A percentile compares a stretch with the other conserved stretches of the same genome.
phyloP scores from a whole-genome alignment of 2,888 invertebrate genomes.

The Dermolepida albohirtum region DNA sequence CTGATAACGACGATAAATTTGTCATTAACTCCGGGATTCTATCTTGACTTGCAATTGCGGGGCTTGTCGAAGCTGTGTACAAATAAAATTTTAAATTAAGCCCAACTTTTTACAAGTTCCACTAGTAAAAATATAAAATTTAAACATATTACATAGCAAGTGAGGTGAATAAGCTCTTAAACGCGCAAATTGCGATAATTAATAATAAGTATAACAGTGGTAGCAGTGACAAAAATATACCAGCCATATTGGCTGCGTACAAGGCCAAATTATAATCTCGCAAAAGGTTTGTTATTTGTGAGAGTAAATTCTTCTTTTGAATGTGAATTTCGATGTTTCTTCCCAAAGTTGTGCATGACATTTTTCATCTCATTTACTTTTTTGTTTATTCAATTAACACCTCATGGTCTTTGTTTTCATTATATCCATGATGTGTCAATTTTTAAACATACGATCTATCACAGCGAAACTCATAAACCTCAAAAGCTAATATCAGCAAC shows the following conservation, averaged over 20 bases:
- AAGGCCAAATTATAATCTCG: too few relatives aligned
- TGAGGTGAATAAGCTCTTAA: background rate
- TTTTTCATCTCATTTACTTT: background rate
- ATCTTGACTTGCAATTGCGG: constrained; percentile 30
- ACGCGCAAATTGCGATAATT: too few relatives aligned
- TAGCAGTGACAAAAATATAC: too few relatives aligned
- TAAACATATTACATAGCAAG: constrained; percentile 42
- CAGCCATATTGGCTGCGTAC: too few relatives aligned
- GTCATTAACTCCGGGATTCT: constrained; percentile 41
- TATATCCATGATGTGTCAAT: constrained; percentile 52
- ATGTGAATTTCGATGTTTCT: too few relatives aligned
- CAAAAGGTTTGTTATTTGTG: too few relatives aligned
- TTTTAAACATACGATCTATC: constrained; percentile 50
- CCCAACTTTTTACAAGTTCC: background rate
- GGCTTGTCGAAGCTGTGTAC: constrained; percentile 40
- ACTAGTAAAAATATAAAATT: constrained; percentile 6
- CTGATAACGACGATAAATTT: constrained; percentile 50
- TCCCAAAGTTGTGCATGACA: too few relatives aligned
- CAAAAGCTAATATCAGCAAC: constrained; percentile 52
- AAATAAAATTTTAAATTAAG: constrained; percentile 31
- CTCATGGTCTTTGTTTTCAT: constrained; percentile 51
- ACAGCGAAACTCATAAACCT: too few relatives aligned
- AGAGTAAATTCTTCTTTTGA: too few relatives aligned
- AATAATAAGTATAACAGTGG: too few relatives aligned
- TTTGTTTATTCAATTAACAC: constrained; percentile 44